Percentiles rank a stretch among this genome's conserved stretches.
phyloP scores from a whole-genome alignment of 1,140 invertebrate species.

The Euwallacea similis region DNA sequence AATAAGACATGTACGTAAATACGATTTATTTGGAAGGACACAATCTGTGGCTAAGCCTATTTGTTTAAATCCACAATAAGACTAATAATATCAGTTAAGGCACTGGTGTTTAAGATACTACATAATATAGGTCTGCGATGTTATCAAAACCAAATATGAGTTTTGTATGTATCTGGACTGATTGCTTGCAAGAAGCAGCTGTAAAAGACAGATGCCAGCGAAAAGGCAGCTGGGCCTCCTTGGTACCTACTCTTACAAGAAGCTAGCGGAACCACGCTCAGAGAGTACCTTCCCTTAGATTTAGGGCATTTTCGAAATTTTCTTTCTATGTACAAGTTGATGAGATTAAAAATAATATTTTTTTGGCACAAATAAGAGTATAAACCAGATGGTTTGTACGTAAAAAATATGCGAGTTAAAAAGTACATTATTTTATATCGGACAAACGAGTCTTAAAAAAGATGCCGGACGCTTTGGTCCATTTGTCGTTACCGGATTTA shows the following conservation, averaged over 20 bases:
- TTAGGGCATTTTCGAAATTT: neutral
- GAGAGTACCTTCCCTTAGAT: slow-evolving; percentile 13
- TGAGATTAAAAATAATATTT: neutral
- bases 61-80: slow-evolving; percentile 22
- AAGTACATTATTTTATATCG: slow-evolving; percentile 23
- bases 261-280: slow-evolving; percentile 28
- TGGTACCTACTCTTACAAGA: slow-evolving; percentile 33
- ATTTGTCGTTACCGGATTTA: slow-evolving; percentile 31
- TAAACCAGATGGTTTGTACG: slow-evolving; percentile 24
- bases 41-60: neutral
- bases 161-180: slow-evolving; percentile 40
- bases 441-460: slow-evolving; percentile 28
- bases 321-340: neutral
- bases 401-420: slow-evolving; percentile 25
- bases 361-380: neutral
- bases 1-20: too few relatives aligned
- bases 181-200: slow-evolving; percentile 39
- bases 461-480: slow-evolving; percentile 27
- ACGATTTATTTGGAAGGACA: too few relatives aligned
- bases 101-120: neutral
- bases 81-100: slow-evolving; percentile 19
- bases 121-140: slow-evolving; percentile 32
- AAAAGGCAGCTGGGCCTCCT: slow-evolving; percentile 35
- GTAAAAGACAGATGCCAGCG: slow-evolving; percentile 37
- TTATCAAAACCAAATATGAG: slow-evolving; percentile 41